A percentile compares a stretch with the other conserved stretches of the same genome.
phyloP scores from a whole-genome alignment of 1,140 invertebrate genomes.

The Drosophila baimaii region DNA sequence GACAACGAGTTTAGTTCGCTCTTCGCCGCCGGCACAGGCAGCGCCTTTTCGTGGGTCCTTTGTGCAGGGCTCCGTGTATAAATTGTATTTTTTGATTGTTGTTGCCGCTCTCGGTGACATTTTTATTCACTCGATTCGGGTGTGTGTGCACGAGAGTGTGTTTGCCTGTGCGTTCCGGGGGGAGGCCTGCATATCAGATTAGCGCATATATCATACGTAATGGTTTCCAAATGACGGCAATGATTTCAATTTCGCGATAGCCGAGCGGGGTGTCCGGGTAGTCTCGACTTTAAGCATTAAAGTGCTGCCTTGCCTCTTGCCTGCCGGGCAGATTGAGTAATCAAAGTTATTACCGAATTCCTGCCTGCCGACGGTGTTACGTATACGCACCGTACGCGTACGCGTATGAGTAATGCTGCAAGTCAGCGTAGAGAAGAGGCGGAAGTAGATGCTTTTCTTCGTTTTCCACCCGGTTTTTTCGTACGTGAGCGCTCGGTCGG shows the following conservation, averaged over 20 bases:
- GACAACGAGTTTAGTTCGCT: slow-evolving; percentile 65
- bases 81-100: slow-evolving; percentile 75
- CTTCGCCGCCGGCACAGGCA: slow-evolving; percentile 39
- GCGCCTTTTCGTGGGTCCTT: slow-evolving; percentile 46
- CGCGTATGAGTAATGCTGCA: slow-evolving; percentile 71
- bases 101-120: slow-evolving; percentile 71
- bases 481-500: slow-evolving; percentile 14
- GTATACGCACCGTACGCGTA: slow-evolving; percentile 10
- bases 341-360: slow-evolving; percentile 58
- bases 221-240: slow-evolving; percentile 79
- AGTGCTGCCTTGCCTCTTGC: slow-evolving; percentile 24
- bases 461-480: slow-evolving; percentile 4
- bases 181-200: slow-evolving; percentile 74
- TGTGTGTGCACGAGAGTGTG: no score
- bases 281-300: slow-evolving; percentile 36
- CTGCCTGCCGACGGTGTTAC: slow-evolving; percentile 23
- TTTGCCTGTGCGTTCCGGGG: slow-evolving; percentile 16
- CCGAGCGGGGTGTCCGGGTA: not conserved
- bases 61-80: slow-evolving; percentile 57
- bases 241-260: slow-evolving; percentile 77
- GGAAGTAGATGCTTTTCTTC: slow-evolving; percentile 17
- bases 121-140: slow-evolving; percentile 71
- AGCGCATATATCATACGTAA: slow-evolving; percentile 78
- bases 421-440: not conserved
- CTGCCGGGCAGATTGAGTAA: slow-evolving; percentile 53